Percentiles rank a stretch among this genome's conserved stretches.
Evolutionary conservation across 2,888 invertebrate genomes (phyloP).

Genomic region (Brachycybe producta): DNA sequence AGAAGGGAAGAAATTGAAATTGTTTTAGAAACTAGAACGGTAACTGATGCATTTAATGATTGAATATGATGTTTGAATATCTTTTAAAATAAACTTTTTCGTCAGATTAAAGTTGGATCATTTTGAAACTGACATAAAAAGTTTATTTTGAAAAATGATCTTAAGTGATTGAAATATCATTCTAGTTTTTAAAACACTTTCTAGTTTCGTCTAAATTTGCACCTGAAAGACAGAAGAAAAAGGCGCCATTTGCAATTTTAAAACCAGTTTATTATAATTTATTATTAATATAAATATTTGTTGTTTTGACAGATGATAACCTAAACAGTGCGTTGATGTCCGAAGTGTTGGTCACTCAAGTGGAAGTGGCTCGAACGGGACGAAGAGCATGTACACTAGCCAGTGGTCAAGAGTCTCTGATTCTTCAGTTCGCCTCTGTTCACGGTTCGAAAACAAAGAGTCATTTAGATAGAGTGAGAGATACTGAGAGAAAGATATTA

Average conservation of each 20-base stretch:
- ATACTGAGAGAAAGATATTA: background rate
- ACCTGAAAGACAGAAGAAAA: no score
- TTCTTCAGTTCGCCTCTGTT: constrained; percentile 12
- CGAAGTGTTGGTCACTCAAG: constrained; percentile 11
- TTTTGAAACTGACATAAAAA: no score
- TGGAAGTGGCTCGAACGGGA: constrained; percentile 14
- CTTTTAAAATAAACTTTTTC: no score
- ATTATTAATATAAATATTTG: background rate
- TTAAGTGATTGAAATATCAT: constrained; percentile 1
- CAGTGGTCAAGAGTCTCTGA: constrained; percentile 13
- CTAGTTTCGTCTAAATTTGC: no score
- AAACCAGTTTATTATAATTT: background rate
- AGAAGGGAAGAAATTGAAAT: no score
- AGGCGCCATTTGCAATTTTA: background rate
- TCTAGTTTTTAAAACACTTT: background rate
- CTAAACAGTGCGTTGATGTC: constrained; percentile 3
- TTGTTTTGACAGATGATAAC: constrained; percentile 13
- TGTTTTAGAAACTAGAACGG: no score
- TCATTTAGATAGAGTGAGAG: no score
- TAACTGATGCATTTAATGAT: no score
- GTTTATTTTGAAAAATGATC: no score
- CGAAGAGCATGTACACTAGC: constrained; percentile 13
- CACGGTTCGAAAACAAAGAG: no score
- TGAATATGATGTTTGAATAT: no score
- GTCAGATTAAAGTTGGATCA: no score